phyloP scores from a whole-genome alignment of 2,888 invertebrate genomes.

The Aethes cnicana region DNA sequence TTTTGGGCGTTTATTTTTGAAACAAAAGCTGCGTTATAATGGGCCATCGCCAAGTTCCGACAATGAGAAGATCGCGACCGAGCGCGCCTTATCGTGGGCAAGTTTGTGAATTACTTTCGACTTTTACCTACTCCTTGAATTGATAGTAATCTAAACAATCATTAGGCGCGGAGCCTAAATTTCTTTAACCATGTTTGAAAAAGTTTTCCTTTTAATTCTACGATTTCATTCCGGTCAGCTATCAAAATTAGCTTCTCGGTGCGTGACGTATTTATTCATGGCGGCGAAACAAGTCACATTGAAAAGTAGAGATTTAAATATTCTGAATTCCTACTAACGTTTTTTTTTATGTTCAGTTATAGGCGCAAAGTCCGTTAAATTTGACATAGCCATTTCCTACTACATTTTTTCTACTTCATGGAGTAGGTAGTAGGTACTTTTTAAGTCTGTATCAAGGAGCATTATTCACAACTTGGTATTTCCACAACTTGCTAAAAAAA shows the following conservation, averaged over 20 bases:
- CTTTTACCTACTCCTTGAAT: constrained; percentile 55
- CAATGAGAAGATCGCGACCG: constrained; percentile 44
- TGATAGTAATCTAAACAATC: constrained; percentile 52
- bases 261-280: constrained; percentile 19
- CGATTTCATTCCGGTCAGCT: constrained; percentile 4
- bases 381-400: no score
- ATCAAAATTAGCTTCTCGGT: constrained; percentile 13
- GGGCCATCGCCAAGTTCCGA: constrained; percentile 55
- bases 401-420: no score
- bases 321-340: no score
- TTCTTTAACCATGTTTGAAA: not conserved
- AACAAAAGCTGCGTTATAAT: constrained; percentile 67
- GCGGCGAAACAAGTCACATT: constrained; percentile 7
- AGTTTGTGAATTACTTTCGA: constrained; percentile 64
- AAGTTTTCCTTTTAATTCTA: not conserved
- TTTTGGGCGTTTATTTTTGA: constrained; percentile 56
- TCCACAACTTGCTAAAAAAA: no score
- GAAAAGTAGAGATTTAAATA: constrained; percentile 12
- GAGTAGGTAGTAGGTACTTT: no score
- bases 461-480: no score
- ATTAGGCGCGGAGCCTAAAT: constrained; percentile 3
- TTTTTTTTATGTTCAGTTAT: no score
- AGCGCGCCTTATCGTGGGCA: constrained; percentile 60
- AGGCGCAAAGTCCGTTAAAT: no score
- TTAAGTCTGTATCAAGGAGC: no score